These are phyloP conservation scores for Saguinus imperator DNA, from an alignment of 2,113 vertebrate species.

Conservation along the genomic window DNA sequence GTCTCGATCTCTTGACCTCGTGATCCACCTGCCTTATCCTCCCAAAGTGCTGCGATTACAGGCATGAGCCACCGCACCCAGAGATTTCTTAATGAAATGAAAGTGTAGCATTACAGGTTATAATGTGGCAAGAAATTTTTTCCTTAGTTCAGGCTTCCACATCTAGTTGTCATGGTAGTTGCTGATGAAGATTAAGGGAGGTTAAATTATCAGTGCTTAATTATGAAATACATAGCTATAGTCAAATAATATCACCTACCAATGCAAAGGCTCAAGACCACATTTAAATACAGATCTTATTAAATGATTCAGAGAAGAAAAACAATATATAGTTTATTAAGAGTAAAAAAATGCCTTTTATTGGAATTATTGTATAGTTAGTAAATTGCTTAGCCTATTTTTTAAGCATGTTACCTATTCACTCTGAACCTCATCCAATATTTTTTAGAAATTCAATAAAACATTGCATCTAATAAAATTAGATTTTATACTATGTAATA, in stretches of 20 bases:
- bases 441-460: not conserved
- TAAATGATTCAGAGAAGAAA: not conserved
- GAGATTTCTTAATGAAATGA: not conserved
- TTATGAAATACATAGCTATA: not conserved
- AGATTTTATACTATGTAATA: not conserved
- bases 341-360: not conserved
- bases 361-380: not conserved
- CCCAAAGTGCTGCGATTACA: too few species aligned
- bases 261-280: not conserved
- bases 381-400: not conserved
- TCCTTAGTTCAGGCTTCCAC: not conserved
- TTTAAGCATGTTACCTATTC: not conserved
- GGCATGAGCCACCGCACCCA: not conserved
- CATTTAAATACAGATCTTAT: not conserved
- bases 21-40: too few species aligned
- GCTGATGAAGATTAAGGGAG: not conserved
- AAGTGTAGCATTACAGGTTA: not conserved
- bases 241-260: not conserved
- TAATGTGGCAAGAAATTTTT: not conserved
- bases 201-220: not conserved
- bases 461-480: slow-evolving; percentile 7
- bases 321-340: not conserved
- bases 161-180: not conserved
- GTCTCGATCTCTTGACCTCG: too few species aligned
- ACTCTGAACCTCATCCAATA: not conserved